Conservation (phyloP, 2,888 invertebrate species). For the Gibbula magus region DNA sequence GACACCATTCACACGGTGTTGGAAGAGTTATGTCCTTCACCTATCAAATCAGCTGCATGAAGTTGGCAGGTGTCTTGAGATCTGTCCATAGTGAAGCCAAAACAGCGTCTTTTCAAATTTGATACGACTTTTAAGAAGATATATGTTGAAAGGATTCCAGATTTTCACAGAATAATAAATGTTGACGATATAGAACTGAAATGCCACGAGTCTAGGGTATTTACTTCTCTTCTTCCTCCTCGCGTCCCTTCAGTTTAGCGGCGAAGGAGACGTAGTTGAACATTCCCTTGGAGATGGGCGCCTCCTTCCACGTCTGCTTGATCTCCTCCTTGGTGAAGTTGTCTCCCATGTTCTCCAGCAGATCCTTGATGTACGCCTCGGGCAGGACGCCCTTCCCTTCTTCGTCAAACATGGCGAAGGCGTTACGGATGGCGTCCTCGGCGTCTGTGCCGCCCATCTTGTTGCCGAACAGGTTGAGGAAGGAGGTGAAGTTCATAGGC, state of each 20-base stretch:
- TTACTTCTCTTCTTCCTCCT: constrained; percentile 70
- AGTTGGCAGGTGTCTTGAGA: too few relatives aligned
- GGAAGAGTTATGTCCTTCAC: too few relatives aligned
- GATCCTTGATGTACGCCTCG: constrained; percentile 75
- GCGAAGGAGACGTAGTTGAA: constrained; percentile 77
- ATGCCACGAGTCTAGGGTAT: too few relatives aligned
- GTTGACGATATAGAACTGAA: too few relatives aligned
- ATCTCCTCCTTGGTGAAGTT: constrained; percentile 73
- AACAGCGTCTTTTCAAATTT: too few relatives aligned
- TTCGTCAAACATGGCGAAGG: constrained; percentile 77
- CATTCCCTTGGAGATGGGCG: constrained; percentile 76
- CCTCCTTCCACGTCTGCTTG: constrained; percentile 73
- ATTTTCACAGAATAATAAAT: too few relatives aligned
- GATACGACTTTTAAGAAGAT: too few relatives aligned
- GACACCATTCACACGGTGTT: too few relatives aligned
- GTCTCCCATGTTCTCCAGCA: constrained; percentile 74
- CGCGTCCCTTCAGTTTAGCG: constrained; percentile 76
- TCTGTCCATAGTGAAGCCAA: too few relatives aligned
- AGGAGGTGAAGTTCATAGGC: constrained; percentile 73
- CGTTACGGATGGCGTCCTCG: constrained; percentile 76
- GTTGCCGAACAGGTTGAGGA: constrained; percentile 74
- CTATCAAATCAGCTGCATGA: too few relatives aligned
- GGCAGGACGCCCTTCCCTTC: constrained; percentile 74
- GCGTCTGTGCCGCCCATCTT: constrained; percentile 76
- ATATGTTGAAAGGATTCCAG: too few relatives aligned